Conservation (phyloP, 2,888 invertebrate species). For the Malthinus flaveolus region DNA sequence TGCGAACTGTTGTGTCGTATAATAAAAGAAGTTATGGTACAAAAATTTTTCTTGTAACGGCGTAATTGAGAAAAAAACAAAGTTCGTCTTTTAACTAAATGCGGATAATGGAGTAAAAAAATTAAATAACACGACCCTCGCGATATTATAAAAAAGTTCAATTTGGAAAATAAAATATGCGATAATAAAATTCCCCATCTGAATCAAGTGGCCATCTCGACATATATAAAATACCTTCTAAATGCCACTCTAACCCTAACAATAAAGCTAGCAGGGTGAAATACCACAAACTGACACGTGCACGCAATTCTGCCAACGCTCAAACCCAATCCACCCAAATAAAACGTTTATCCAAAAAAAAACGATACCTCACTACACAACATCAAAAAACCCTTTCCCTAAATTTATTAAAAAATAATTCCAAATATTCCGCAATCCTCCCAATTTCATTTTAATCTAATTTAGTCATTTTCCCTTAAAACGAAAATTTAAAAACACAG, state of each 20-base stretch:
- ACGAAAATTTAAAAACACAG: conserved; percentile 12
- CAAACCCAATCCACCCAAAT: conserved; percentile 35
- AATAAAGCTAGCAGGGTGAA: conserved; percentile 34
- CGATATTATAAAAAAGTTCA: conserved; percentile 13
- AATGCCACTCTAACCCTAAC: conserved; percentile 34
- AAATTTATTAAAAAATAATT: background rate
- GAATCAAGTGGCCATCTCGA: conserved; percentile 33
- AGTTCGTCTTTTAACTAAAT: background rate
- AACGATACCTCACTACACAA: conserved; percentile 21
- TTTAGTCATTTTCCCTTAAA: background rate
- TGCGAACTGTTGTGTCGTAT: too few relatives aligned
- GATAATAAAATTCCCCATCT: conserved; percentile 16
- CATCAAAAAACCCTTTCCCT: conserved; percentile 27
- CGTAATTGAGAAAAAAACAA: background rate
- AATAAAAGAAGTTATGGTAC: background rate
- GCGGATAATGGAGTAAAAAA: background rate
- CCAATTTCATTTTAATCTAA: too few relatives aligned
- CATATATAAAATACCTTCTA: conserved; percentile 32
- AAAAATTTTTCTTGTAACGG: too few relatives aligned
- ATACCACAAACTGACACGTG: conserved; percentile 34
- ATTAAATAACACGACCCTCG: background rate
- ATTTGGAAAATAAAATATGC: conserved; percentile 12
- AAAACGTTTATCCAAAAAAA: conserved; percentile 26
- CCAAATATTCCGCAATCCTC: too few relatives aligned
- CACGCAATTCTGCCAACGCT: conserved; percentile 34